Percentiles rank a stretch among this genome's conserved stretches.
phyloP scores from a whole-genome alignment of 2,888 invertebrate genomes.

The Spilosoma lubricipeda region DNA sequence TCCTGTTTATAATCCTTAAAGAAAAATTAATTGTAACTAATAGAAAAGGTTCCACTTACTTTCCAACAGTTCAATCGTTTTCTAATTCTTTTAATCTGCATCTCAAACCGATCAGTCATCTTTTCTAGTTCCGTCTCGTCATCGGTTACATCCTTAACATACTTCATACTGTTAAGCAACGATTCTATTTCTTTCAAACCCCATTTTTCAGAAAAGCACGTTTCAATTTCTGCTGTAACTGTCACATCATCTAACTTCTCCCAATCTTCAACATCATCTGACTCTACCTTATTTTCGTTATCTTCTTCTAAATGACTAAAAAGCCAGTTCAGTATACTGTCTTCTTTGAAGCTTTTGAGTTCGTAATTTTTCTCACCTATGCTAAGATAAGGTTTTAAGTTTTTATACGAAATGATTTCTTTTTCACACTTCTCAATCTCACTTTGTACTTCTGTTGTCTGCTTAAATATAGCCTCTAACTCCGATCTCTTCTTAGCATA shows the following conservation, averaged over 20 bases:
- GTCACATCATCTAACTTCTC: slow-evolving; percentile 39
- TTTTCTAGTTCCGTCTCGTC: slow-evolving; percentile 60
- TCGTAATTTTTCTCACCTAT: slow-evolving; percentile 57
- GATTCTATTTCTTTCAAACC: slow-evolving; percentile 73
- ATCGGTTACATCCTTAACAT: slow-evolving; percentile 67
- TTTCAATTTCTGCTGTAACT: slow-evolving; percentile 58
- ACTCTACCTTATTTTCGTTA: slow-evolving; percentile 55
- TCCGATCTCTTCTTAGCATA: slow-evolving; percentile 69
- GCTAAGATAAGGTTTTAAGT: slow-evolving; percentile 64
- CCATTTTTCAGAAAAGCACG: slow-evolving; percentile 76
- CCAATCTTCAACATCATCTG: slow-evolving; percentile 52
- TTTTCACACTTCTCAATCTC: slow-evolving; percentile 78
- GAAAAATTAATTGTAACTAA: too few species aligned
- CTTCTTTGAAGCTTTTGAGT: slow-evolving; percentile 64
- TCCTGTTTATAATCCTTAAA: too few species aligned
- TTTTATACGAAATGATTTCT: slow-evolving; percentile 69
- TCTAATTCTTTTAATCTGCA: slow-evolving; percentile 62
- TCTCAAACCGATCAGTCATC: slow-evolving; percentile 66
- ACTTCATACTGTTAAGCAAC: slow-evolving; percentile 70
- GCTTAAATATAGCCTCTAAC: slow-evolving; percentile 67
- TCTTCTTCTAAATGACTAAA: slow-evolving; percentile 64
- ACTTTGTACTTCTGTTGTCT: slow-evolving; percentile 72
- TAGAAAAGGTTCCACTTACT: slow-evolving; percentile 54
- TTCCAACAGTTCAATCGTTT: slow-evolving; percentile 71
- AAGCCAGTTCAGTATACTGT: slow-evolving; percentile 72